Evolutionary conservation across 2,113 vertebrate genomes (phyloP), one percentile per base, ranked within the genome.

Genomic region (Crotophaga sulcirostris): DNA sequence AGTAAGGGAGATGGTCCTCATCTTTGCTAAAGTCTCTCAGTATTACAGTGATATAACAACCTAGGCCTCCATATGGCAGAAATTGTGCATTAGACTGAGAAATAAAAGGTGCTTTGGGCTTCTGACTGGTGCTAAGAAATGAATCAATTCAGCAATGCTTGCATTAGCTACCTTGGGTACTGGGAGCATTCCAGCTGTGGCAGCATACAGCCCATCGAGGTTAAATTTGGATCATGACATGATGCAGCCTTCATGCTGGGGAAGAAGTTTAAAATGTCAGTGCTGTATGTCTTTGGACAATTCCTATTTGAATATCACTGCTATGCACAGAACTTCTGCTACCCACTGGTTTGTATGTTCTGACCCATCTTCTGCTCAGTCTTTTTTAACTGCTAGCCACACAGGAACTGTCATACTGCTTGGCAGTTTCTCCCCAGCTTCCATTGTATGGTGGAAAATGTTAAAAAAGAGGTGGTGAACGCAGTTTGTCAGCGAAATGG

Each of bases 91-190:
- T 95, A 72, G 69, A 89, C 76, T 84, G 89, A 94, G 36, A 90
- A 93, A 75, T 70, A 70, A 58, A 94, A 90, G 55, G 29, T 86
- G 36, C 36, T 89, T 93, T 84, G 70, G 33, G 34, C 42, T 92
- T 87, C 55, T 83, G 59, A 67, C 66, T 67, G 55, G 63, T 90
- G 92, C 93, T 82, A 93, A 96, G 10, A 90, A 94, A 74, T 69
- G 90, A 96, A 90, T 95, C 13, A 94, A 91, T 96, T 89, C 92
- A 94, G 92, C 78, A 91, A 88, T 91, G 42, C 33, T 68, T 90
- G 63, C 47, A 85, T 91, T 96, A 90, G 55, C 55, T 93, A 52
- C 79, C 51, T 47, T 91, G 90, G 87, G 92, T 91, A 74, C 38
- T 24, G 42, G 45, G 76, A 95, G 75, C 82, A 86, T 86, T 83